Base-by-base conservation (phyloP, 2,888 invertebrate genomes). In the Amaurobius ferox region DNA sequence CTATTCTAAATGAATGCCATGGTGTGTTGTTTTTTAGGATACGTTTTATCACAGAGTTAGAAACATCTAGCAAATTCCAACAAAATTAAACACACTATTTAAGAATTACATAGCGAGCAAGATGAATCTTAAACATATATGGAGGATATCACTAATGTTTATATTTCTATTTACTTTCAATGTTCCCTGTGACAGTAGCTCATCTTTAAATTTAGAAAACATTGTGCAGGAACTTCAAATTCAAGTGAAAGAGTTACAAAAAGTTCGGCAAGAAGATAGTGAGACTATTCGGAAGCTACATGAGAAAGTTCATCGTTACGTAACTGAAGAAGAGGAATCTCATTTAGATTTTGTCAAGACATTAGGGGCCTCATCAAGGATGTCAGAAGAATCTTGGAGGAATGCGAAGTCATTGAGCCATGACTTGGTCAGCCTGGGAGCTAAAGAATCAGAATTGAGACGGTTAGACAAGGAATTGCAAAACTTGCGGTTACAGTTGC, bases 261-360 rank as follows among this genome's bases (percentile, higher is more conserved):
- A 66, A 40, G 61, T 48, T 7, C 78, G 87, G 1, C 48, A 48
- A 29, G 79, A 89, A 35, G 88, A 89, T 40, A 74, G 76, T 11
- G 79, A 81, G 32, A 68, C 74, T 7, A 78, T 89, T 32, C 62
- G 61, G 7, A 67, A n/a, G n/a, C 71, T 89, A 23, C 74, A 86
- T 28, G 79, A 87, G 19, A 66, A 72, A 44, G 39, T 80, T 28
- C 66, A 48, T 48, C 29, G 26, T 16, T 71, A 70, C 29, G 62
- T 30, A 9, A 35, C 30, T 28, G 23, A 67, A 67, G 48, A 35
- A 5, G 26, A 64, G 7, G 26, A 26, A 62, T 2, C 55, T 55
- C n/a, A n/a, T 44, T 28, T n/a, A 28, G 40, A 30, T 30, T 9
- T 13, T n/a, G 5, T 29, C 11, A 28, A 30, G 19, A n/a, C 40